Base-by-base conservation (phyloP, 1,140 invertebrate species). In the Eurosta solidaginis region DNA sequence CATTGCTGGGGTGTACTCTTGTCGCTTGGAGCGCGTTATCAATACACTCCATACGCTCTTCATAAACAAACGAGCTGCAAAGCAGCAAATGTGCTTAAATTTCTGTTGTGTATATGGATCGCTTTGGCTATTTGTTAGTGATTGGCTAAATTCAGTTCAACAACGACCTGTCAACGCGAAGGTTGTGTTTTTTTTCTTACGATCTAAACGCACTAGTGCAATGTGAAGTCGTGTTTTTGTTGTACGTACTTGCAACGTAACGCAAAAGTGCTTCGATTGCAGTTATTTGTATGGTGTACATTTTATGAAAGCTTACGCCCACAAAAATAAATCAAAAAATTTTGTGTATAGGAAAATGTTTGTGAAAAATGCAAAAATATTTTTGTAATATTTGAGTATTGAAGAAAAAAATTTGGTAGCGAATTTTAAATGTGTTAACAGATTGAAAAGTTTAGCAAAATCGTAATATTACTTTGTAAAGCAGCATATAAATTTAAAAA, bases 181-280 rank as follows among this genome's bases (percentile, higher is more conserved):
- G 59, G 59, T 68, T 68, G 59, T 68, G 59, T 68, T 42, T 68
- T 63, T 68, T 22, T 9, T n/a, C n/a, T 49, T 20, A 10, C 59
- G 59, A 17, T 40, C 40, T 40, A 7, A 40, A 40, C 22, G 33
- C 59, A 33, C 36, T 40, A 42, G 59, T 68, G n/a, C n/a, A 68
- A 20, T 33, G 59, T 68, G 59, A 40, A 63, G 40, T 68, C 59
- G 27, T 63, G 17, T 29, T 22, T 25, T 25, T 54, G 22, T 12
- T 25, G 22, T 63, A 36, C 14, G 20, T 20, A 68, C 59, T 12
- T 40, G 3, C 33, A 7, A 40, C 20, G 9, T 9, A 27, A 20
- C 20, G 59, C 36, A 10, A n/a, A n/a, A 36, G 33, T 42, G 33
- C 27, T 4, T 68, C 40, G 17, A 68, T n/a, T 40, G 29, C 36